Evolutionary conservation across 2,113 vertebrate species (phyloP), one percentile per base, ranked within the genome.

Genomic region (Phoxinus phoxinus): DNA sequence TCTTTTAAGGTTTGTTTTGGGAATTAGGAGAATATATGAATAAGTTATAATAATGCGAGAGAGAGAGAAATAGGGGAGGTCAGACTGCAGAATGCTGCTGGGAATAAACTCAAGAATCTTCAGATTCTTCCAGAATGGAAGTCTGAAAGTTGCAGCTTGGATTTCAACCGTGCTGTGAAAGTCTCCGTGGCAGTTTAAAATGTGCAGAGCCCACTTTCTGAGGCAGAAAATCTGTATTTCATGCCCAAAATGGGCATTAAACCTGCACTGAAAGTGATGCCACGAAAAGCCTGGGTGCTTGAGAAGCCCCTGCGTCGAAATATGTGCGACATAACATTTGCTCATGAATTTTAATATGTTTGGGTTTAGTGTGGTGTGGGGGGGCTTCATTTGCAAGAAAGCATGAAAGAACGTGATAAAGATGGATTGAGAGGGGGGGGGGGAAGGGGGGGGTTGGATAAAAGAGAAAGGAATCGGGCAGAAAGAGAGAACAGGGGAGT

Each of bases 401-500:
- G 48, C n/a, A 80, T 3, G 27, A 65, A n/a, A 71, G 78, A 41
- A 44, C n/a, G 3, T 6, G 72, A 77, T 53, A 76, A 75, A 71
- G 80, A 30, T 3, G 23, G 69, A 82, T 46, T 21, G 30, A 3
- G 21, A 90, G 89, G 87, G 88, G 19, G 67, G 76, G 13, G 41
- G 89, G 87, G 88, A 13, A 58, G 76, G 13, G 41, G 78, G 37
- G 37, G 37, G 78, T 48, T 53, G 74, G 87, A 86, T 65, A 88
- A 86, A 86, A 90, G 89, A 86, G 83, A 87, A 86, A 89, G 89
- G 90, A 91, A 94, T 90, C 88, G 82, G 85, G 82, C 84, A 89
- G 88, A 88, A 83, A 86, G 85, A 87, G 90, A 90, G 92, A 94
- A 90, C 85, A 90, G 92, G 94, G 92, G 91, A 94, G 91, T 93